A percentile compares a stretch with the other conserved stretches of the same genome.
These are phyloP conservation scores for Percopsis transmontana DNA, from an alignment of 2,113 vertebrate species.

Conservation along the genomic window DNA sequence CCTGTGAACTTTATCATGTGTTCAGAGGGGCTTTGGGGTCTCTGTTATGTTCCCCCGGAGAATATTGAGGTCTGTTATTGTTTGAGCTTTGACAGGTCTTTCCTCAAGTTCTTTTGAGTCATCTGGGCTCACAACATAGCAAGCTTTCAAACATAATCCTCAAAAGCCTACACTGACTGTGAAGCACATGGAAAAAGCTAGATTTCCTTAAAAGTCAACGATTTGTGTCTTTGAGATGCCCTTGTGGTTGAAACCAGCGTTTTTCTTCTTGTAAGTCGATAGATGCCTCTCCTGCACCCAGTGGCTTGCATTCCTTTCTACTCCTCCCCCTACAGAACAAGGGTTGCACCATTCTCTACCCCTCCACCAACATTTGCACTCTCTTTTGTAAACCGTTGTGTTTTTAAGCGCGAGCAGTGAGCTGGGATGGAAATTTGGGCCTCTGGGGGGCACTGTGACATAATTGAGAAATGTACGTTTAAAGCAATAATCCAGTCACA, in stretches of 20 bases:
- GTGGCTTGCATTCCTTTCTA: too few species aligned
- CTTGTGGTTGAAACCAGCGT: too few species aligned
- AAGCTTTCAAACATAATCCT: conserved; percentile 28
- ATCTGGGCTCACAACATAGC: conserved; percentile 37
- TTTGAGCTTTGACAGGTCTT: conserved; percentile 48
- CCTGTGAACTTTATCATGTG: conserved; percentile 65
- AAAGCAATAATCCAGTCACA: not conserved
- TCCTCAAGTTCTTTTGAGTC: conserved; percentile 34
- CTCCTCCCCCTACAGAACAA: too few species aligned
- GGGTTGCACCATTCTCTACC: too few species aligned
- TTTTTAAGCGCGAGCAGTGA: too few species aligned
- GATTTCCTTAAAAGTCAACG: conserved; percentile 2
- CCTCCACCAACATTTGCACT: too few species aligned
- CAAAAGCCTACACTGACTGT: not conserved
- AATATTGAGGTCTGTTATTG: conserved; percentile 54
- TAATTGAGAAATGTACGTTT: not conserved
- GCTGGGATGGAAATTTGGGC: too few species aligned
- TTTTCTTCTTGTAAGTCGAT: too few species aligned
- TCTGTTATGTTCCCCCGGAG: conserved; percentile 39
- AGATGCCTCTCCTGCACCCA: too few species aligned
- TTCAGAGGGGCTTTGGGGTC: conserved; percentile 47
- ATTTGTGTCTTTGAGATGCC: not conserved
- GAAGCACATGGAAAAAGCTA: not conserved
- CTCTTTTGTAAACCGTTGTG: too few species aligned
- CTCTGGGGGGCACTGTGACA: too few species aligned